Base-by-base conservation (phyloP, 2,113 vertebrate genomes). In the Rhinichthys klamathensis region DNA sequence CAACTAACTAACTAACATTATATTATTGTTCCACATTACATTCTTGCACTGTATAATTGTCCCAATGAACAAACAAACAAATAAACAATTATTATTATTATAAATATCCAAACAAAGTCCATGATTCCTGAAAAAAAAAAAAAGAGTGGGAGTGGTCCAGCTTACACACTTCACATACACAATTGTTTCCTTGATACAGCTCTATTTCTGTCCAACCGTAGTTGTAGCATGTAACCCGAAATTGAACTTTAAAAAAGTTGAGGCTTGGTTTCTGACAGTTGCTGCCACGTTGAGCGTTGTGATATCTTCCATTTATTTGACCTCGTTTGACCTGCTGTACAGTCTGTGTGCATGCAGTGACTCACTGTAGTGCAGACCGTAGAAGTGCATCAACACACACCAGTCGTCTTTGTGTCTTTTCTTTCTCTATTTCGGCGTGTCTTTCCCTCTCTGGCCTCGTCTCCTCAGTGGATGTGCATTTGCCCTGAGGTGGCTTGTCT, bases 401-500 rank as follows among this genome's bases (percentile, higher is more conserved):
- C 1, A 41, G 67, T 70, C 4, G 35, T 70, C 69, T 70, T 70
- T 70, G 67, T 70, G 4, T 70, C 21, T 41, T 38, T 41, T 41
- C 69, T 65, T 18, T 51, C 60, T 75, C 51, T 74, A 10, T 76
- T 12, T 54, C 23, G 25, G 11, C 6, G n/a, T 65, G 12, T 12
- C 32, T 23, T 23, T 70, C 67, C 23, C 32, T 38, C 67, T 70
- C 9, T 2, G 2, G 49, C 16, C 49, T 51, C 49, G 9, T 30
- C 63, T 27, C 27, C 70, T 32, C 41, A 41, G 3, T 69, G 76
- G 79, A 72, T 54, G 30, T 41, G 32, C 51, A 16, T 78, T 38
- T 54, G 32, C 38, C 67, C 87, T 90, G 60, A 85, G 82, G 84
- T 54, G 73, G 82, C 87, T 84, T 76, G 32, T 61, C 88, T 86